Evolutionary conservation across 2,888 invertebrate species (phyloP), one percentile per base, ranked within the genome.

Genomic region (Lithophane leautieri): DNA sequence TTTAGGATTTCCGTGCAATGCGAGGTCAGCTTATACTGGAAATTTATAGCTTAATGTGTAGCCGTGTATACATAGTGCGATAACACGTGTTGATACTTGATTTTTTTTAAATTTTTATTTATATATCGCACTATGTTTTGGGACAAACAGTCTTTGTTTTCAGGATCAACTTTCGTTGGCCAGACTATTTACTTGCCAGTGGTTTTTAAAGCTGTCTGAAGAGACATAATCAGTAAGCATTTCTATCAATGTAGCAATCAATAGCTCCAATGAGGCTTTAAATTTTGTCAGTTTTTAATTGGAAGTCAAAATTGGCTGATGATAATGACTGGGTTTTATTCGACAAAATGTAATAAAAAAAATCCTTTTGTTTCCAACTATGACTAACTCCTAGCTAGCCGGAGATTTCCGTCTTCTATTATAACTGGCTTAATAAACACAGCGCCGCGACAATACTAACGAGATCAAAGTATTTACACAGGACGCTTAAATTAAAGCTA

Each of bases 381-480:
- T 58, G 76, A 63, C 71, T 73, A 69, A 62, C 56, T 62, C 65
- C 50, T 65, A 44, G 76, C 74, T 69, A 60, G 72, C 61, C 58
- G 73, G 74, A 83, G 82, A 82, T 87, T 82, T 78, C 73, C 70
- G 77, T 79, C 73, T 76, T 76, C 86, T 72, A 87, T 88, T 87
- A 89, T 90, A 83, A 88, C 88, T 85, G 76, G 65, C 82, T 90
- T 90, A 90, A 89, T 91, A 90, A 66, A 83, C 70, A 82, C 68
- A 82, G 79, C 79, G 76, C 85, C 78, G 78, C 81, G 84, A 86
- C 89, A 85, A 82, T 80, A 86, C 89, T 91, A 92, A 93, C 92
- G 85, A 91, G 94, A 94, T 94, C 91, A 93, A 91, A 91, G 91
- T 92, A 92, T 94, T 93, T 92, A 91, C 88, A 91, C 90, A 90